phyloP scores from a whole-genome alignment of 2,888 invertebrate genomes.

The Chirona hameri region DNA sequence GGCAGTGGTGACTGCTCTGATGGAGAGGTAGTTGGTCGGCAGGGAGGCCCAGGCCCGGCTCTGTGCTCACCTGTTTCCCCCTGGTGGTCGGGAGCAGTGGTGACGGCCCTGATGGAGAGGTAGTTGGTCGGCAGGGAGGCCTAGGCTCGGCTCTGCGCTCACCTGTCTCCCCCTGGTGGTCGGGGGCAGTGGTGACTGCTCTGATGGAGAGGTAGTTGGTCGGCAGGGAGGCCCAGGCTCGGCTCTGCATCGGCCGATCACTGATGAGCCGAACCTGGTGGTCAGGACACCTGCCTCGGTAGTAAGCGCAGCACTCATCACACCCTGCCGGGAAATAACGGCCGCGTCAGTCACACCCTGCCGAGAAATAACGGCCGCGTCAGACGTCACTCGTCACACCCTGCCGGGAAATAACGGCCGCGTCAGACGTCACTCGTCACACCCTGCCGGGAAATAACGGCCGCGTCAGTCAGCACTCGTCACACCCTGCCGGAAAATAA shows the following conservation, averaged over 20 bases:
- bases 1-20: no score
- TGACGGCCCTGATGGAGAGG: no score
- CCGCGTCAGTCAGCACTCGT: not conserved
- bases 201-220: slow-evolving; percentile 58
- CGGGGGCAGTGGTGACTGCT: slow-evolving; percentile 46
- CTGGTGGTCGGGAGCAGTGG: no score
- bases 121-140: no score
- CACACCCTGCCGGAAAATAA: not conserved
- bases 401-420: not conserved
- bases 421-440: not conserved
- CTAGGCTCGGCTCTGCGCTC: not conserved
- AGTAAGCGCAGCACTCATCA: slow-evolving; percentile 11
- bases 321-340: not conserved
- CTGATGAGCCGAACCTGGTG: slow-evolving; percentile 52
- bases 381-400: not conserved
- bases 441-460: not conserved
- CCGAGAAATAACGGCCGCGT: not conserved
- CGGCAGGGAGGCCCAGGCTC: slow-evolving; percentile 75
- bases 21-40: no score
- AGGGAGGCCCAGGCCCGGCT: no score
- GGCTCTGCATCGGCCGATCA: slow-evolving; percentile 67
- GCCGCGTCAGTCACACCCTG: not conserved
- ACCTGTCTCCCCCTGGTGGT: slow-evolving; percentile 43
- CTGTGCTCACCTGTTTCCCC: no score
- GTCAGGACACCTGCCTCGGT: slow-evolving; percentile 38